Conservation (phyloP, 2,797 vertebrate genomes). For the Neosalanx taihuensis region DNA sequence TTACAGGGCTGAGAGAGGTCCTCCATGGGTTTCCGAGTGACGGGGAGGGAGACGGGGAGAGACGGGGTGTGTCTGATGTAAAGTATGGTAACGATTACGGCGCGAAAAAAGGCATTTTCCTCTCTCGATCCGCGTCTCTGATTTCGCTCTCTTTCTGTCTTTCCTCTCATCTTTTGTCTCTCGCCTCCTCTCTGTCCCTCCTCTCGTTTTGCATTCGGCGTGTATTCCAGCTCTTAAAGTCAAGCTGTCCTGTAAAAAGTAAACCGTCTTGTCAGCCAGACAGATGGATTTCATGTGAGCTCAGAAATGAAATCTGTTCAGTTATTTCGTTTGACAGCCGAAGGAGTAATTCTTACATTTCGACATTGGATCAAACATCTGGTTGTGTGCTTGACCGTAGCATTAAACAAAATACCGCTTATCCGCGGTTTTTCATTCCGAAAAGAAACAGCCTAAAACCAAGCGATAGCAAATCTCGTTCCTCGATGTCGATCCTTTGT, state of each 20-base stretch:
- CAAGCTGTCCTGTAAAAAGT: constrained; percentile 26
- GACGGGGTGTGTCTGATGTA: constrained; percentile 56
- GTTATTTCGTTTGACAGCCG: constrained; percentile 21
- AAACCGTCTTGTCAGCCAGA: constrained; percentile 18
- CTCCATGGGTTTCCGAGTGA: constrained; percentile 4
- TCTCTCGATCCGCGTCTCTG: constrained; percentile 9
- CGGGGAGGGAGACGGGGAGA: not conserved
- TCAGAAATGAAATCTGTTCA: not conserved
- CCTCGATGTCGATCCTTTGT: constrained; percentile 1
- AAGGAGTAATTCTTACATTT: constrained; percentile 2
- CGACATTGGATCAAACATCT: constrained; percentile 7
- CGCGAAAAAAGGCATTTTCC: constrained; percentile 49
- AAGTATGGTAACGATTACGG: constrained; percentile 68
- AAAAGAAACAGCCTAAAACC: not conserved
- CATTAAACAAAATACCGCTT: too few species aligned
- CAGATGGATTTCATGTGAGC: constrained; percentile 15
- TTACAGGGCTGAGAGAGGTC: constrained; percentile 60
- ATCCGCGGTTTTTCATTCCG: too few species aligned
- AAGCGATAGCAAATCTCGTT: not conserved
- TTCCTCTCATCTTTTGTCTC: not conserved
- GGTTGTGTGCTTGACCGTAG: too few species aligned
- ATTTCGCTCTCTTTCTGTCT: not conserved
- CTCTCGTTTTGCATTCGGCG: not conserved
- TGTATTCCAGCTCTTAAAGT: constrained; percentile 20
- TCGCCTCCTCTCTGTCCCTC: not conserved